phyloP scores from a whole-genome alignment of 2,113 vertebrate species.

The Turnix velox region DNA sequence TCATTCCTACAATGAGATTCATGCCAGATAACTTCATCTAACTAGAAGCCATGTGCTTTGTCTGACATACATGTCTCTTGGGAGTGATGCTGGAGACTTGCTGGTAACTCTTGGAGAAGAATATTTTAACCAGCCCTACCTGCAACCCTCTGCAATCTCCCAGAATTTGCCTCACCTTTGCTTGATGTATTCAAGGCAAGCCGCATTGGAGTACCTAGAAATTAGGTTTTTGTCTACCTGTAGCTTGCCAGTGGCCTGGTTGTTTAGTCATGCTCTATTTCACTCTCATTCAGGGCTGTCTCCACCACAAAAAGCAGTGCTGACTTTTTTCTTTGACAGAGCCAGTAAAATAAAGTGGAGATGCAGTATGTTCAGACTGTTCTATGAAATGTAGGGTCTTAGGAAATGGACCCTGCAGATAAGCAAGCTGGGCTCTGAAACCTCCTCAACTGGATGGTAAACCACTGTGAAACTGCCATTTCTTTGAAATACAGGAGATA shows the following conservation, averaged over 20 bases:
- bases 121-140: neutral
- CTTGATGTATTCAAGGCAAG: neutral
- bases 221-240: constrained; percentile 34
- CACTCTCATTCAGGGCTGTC: neutral
- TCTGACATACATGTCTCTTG: neutral
- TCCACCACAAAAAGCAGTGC: neutral
- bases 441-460: neutral
- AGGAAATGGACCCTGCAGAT: neutral
- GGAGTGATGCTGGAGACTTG: neutral
- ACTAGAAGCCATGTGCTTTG: neutral
- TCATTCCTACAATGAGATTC: neutral
- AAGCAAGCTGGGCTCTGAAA: neutral
- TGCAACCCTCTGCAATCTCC: neutral
- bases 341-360: neutral
- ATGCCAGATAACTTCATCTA: constrained; percentile 5
- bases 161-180: neutral
- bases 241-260: neutral
- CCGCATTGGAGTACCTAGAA: constrained; percentile 25
- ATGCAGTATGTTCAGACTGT: fast-evolving
- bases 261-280: constrained; percentile 61
- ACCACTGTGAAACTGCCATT: neutral
- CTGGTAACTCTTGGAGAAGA: neutral
- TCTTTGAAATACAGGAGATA: neutral
- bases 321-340: neutral
- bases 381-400: neutral